phyloP scores from a whole-genome alignment of 2,113 vertebrate genomes.

The Formicarius rufipectus region DNA sequence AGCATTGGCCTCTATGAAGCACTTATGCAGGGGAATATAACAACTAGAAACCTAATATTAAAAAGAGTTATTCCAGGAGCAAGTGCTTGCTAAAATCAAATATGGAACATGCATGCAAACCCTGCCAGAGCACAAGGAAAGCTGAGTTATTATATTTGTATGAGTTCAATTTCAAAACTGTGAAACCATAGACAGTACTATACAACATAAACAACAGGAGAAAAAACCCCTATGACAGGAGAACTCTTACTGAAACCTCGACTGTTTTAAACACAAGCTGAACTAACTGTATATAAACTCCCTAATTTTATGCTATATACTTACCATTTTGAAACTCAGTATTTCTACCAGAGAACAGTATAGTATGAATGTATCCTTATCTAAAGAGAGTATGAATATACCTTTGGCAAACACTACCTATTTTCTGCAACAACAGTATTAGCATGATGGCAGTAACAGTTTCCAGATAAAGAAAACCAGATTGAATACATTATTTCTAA shows the following conservation, averaged over 20 bases:
- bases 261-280: background rate
- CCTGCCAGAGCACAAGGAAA: background rate
- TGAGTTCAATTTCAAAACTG: background rate
- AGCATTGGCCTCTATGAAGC: accelerated
- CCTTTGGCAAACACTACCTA: background rate
- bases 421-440: background rate
- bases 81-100: background rate
- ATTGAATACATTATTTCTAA: background rate
- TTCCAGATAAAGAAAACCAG: background rate
- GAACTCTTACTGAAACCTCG: background rate
- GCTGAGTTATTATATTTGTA: background rate
- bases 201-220: background rate
- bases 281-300: background rate
- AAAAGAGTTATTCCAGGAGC: background rate
- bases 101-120: background rate
- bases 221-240: background rate
- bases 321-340: background rate
- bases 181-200: background rate
- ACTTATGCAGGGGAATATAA: background rate
- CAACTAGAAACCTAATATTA: background rate
- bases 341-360: background rate
- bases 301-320: background rate
- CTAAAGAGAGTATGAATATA: background rate
- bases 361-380: background rate
- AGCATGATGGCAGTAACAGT: background rate